phyloP scores from a whole-genome alignment of 2,797 vertebrate genomes.

The Mus caroli region DNA sequence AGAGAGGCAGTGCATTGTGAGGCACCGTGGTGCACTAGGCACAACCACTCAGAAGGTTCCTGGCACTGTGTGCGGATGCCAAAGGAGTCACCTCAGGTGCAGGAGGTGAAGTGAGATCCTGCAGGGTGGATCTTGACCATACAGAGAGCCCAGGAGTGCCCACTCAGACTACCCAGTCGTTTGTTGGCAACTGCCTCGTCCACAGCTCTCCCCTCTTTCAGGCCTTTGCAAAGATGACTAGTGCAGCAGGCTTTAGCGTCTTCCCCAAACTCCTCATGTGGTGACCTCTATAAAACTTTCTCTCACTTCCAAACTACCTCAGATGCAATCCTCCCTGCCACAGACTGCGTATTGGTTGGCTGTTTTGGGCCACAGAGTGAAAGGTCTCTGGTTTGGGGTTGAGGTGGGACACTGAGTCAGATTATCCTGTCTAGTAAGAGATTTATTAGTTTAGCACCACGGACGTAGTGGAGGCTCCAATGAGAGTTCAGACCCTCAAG shows the following conservation, averaged over 20 bases:
- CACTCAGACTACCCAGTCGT: background rate
- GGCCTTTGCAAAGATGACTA: background rate
- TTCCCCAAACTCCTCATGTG: background rate
- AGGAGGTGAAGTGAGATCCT: background rate
- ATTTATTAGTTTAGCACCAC: background rate
- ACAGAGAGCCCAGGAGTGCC: background rate
- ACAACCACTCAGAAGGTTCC: background rate
- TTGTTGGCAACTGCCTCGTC: background rate
- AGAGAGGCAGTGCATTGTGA: background rate
- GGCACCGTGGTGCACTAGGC: background rate
- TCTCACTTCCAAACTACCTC: background rate
- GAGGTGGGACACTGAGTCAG: background rate
- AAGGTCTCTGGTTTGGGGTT: background rate
- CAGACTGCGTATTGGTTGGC: background rate
- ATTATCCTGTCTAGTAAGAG: background rate
- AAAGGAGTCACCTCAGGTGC: background rate
- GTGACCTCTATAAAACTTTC: background rate
- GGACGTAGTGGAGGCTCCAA: background rate
- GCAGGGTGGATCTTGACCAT: background rate
- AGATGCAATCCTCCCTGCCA: background rate
- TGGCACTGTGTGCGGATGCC: background rate
- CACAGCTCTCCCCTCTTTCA: background rate
- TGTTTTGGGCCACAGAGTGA: background rate
- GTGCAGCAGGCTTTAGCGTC: background rate
- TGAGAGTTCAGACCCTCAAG: background rate